A percentile compares a stretch with the other conserved stretches of the same genome.
phyloP scores from a whole-genome alignment of 2,113 vertebrate genomes.

The Merops nubicus region DNA sequence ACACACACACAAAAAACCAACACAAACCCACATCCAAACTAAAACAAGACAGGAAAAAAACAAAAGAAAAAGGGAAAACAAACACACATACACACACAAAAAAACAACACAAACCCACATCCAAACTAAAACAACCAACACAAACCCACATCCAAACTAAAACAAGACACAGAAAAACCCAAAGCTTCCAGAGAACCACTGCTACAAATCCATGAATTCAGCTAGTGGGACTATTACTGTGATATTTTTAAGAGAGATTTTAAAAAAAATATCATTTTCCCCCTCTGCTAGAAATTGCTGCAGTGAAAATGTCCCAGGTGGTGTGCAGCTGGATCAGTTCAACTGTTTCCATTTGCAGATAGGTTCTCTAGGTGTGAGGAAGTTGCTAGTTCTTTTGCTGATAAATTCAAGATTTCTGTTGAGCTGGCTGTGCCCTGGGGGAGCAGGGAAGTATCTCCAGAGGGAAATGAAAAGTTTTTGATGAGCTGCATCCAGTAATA shows the following conservation, averaged over 20 bases:
- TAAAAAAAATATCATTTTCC: neutral
- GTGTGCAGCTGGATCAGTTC: conserved; percentile 29
- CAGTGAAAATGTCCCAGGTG: conserved; percentile 34
- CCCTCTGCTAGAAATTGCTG: neutral
- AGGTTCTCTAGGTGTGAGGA: neutral
- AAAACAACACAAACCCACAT: too few species aligned
- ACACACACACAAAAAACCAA: too few species aligned
- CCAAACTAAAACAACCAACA: too few species aligned
- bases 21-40: too few species aligned
- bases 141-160: too few species aligned
- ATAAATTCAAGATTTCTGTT: conserved; percentile 35
- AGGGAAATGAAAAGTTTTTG: neutral
- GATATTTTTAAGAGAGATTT: neutral
- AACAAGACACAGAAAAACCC: neutral
- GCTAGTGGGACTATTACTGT: neutral
- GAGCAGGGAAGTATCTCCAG: neutral
- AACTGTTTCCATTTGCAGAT: conserved; percentile 2
- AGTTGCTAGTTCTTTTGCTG: conserved; percentile 8
- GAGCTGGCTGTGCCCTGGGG: neutral
- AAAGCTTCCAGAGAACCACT: neutral
- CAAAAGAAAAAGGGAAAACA: too few species aligned
- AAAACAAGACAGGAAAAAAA: too few species aligned
- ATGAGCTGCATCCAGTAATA: neutral
- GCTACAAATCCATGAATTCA: neutral
- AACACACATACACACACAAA: too few species aligned